Conservation (phyloP, 1,140 invertebrate genomes). For the Cotesia glomerata region DNA sequence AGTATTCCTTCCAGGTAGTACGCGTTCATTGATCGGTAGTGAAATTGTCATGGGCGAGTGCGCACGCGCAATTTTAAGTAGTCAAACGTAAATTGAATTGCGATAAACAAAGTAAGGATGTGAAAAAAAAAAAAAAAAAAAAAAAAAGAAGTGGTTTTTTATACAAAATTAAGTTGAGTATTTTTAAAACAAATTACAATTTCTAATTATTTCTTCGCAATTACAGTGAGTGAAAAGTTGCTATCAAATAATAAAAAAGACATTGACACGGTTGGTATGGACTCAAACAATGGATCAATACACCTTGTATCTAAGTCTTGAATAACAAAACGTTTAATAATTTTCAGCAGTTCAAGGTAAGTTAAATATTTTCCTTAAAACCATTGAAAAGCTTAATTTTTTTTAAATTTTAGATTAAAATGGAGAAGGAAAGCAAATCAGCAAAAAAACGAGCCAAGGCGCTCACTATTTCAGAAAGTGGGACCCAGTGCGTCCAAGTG, state of each 20-base stretch:
- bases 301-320: conserved; percentile 24
- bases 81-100: neutral
- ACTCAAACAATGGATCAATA: conserved; percentile 59
- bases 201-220: too few relatives aligned
- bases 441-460: conserved; percentile 36
- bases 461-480: conserved; percentile 40
- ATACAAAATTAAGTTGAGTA: too few relatives aligned
- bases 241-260: neutral
- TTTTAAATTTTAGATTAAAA: conserved; percentile 38
- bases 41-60: neutral
- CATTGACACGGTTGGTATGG: conserved; percentile 12
- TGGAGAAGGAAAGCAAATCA: conserved; percentile 48
- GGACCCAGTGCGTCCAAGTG: conserved; percentile 72
- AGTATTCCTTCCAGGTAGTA: too few relatives aligned
- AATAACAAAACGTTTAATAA: conserved; percentile 25
- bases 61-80: conserved; percentile 11
- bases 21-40: too few relatives aligned
- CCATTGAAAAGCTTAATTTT: too few relatives aligned
- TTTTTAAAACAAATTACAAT: too few relatives aligned
- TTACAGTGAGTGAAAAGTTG: neutral
- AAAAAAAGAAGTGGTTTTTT: too few relatives aligned
- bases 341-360: conserved; percentile 30
- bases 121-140: too few relatives aligned
- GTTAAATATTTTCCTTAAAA: too few relatives aligned
- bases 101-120: neutral